phyloP scores from a whole-genome alignment of 2,888 invertebrate species.

The Chymomyza caudatula region DNA sequence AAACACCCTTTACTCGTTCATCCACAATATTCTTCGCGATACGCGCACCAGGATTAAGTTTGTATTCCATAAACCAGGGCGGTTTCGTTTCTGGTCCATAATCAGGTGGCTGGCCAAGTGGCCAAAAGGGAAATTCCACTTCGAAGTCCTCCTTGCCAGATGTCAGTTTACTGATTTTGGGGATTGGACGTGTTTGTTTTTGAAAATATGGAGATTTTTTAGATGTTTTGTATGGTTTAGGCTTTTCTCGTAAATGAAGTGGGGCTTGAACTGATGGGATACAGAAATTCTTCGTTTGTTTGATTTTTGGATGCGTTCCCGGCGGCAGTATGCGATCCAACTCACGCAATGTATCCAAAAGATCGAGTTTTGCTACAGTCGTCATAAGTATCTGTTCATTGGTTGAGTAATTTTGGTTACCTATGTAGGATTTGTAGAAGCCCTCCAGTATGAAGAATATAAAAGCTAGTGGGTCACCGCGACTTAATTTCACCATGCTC shows the following conservation, averaged over 20 bases:
- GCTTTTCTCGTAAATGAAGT: too few relatives aligned
- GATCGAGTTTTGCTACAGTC: conserved; percentile 52
- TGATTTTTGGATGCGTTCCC: neutral
- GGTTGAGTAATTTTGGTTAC: conserved; percentile 26
- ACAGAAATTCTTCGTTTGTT: neutral
- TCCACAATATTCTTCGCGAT: neutral
- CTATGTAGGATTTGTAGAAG: conserved; percentile 34
- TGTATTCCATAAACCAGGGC: conserved; percentile 49
- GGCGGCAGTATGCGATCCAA: conserved; percentile 56
- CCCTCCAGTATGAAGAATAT: conserved; percentile 59
- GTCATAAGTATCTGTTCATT: conserved; percentile 58
- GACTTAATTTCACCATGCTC: conserved; percentile 38
- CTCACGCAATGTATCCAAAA: conserved; percentile 54
- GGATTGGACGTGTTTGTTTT: neutral
- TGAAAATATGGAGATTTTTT: conserved; percentile 9
- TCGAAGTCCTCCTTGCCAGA: neutral
- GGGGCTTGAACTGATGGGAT: too few relatives aligned
- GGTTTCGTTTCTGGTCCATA: conserved; percentile 38
- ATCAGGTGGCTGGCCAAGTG: neutral
- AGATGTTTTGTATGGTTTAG: neutral
- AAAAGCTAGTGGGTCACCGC: conserved; percentile 60
- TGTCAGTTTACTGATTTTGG: neutral
- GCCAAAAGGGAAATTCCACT: conserved; percentile 5
- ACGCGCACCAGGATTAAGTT: conserved; percentile 10
- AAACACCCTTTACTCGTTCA: neutral